These are phyloP conservation scores for Lordiphosa fenestrarum DNA, from an alignment of 2,888 invertebrate genomes.

Conservation along the genomic window DNA sequence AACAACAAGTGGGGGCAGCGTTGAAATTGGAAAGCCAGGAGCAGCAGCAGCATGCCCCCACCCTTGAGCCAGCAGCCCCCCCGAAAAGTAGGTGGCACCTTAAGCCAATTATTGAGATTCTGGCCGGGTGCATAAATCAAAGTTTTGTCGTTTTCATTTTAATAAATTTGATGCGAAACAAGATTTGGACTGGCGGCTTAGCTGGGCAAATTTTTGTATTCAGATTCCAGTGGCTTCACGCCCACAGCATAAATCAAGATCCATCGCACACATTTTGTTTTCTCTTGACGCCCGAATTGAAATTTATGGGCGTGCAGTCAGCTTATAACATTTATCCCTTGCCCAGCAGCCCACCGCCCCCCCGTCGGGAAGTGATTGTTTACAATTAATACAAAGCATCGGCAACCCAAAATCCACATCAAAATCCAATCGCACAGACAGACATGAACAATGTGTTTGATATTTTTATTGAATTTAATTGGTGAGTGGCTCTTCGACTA, in stretches of 20 bases:
- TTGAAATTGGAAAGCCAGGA: conserved; percentile 31
- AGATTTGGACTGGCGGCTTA: conserved; percentile 47
- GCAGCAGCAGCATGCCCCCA: conserved; percentile 27
- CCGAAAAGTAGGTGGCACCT: conserved; percentile 16
- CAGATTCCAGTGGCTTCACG: conserved; percentile 24
- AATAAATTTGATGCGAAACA: conserved; percentile 52
- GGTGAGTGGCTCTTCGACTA: not conserved
- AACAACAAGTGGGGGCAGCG: conserved; percentile 6
- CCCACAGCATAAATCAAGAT: conserved; percentile 56
- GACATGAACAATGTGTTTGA: conserved; percentile 41
- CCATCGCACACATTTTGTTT: conserved; percentile 24
- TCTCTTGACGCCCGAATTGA: conserved; percentile 34
- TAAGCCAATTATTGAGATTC: conserved; percentile 63
- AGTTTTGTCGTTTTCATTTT: conserved; percentile 37
- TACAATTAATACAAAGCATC: conserved; percentile 19
- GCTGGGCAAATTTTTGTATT: conserved; percentile 52
- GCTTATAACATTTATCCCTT: conserved; percentile 51
- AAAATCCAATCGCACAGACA: conserved; percentile 25
- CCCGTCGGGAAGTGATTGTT: conserved; percentile 16
- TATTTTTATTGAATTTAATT: conserved; percentile 59
- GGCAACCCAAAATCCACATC: not conserved
- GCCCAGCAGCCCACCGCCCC: conserved; percentile 13
- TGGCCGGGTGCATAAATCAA: conserved; percentile 58
- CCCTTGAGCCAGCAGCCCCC: not conserved
- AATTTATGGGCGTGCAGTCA: conserved; percentile 61